phyloP scores from a whole-genome alignment of 2,888 invertebrate genomes.

The Lissonota sp. region DNA sequence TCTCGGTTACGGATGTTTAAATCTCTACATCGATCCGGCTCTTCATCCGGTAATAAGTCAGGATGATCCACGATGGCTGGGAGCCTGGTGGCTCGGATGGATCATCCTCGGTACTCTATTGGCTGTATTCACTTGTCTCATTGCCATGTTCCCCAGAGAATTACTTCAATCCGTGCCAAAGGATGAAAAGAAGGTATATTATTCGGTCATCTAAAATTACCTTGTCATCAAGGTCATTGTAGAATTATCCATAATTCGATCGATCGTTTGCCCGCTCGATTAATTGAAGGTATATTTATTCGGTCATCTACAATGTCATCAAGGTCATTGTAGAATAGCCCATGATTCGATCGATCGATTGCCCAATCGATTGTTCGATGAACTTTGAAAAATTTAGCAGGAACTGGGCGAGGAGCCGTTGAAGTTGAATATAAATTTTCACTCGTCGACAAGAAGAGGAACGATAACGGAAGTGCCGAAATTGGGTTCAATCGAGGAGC shows the following conservation, averaged over 20 bases:
- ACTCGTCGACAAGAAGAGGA: constrained; percentile 62
- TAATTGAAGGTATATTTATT: too few relatives aligned
- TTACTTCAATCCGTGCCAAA: constrained; percentile 81
- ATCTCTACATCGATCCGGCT: constrained; percentile 86
- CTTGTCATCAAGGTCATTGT: too few relatives aligned
- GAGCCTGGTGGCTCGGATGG: constrained; percentile 92
- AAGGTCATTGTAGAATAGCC: not conserved
- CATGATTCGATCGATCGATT: too few relatives aligned
- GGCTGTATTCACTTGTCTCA: constrained; percentile 86
- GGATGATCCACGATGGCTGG: constrained; percentile 89
- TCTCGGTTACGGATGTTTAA: constrained; percentile 85
- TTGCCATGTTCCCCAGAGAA: constrained; percentile 88
- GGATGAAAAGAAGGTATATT: constrained; percentile 39
- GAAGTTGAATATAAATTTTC: constrained; percentile 68
- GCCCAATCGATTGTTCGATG: not conserved
- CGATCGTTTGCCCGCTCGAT: too few relatives aligned
- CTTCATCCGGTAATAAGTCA: constrained; percentile 86
- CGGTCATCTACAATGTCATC: too few relatives aligned
- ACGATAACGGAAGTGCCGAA: constrained; percentile 56
- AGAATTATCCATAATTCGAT: too few relatives aligned
- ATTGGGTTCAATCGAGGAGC: constrained; percentile 60
- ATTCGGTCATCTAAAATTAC: too few relatives aligned
- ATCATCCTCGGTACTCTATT: constrained; percentile 85
- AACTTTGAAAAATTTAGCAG: constrained; percentile 46
- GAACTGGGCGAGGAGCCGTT: constrained; percentile 77